Conservation (phyloP, 2,797 vertebrate genomes). For the Pristis pectinata region DNA sequence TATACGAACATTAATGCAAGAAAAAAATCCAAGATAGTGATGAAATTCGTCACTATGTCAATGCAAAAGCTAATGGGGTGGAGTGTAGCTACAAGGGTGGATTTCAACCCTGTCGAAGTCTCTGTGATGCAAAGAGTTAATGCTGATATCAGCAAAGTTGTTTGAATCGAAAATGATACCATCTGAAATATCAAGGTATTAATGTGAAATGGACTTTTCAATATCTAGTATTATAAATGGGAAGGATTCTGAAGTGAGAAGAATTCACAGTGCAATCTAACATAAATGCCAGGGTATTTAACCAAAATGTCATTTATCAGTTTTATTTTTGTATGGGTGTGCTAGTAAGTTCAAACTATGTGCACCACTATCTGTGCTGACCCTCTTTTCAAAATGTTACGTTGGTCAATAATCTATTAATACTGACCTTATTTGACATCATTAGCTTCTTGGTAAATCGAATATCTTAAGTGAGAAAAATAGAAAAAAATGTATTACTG, state of each 20-base stretch:
- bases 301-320: slow-evolving; percentile 21
- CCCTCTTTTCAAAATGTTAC: slow-evolving; percentile 34
- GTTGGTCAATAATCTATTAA: slow-evolving; percentile 38
- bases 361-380: background rate
- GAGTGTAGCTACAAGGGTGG: background rate
- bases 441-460: slow-evolving; percentile 34
- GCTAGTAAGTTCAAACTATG: background rate
- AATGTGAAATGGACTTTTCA: background rate
- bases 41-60: background rate
- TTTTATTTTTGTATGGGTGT: slow-evolving; percentile 9
- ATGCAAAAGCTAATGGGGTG: background rate
- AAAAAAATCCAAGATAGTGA: background rate
- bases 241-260: background rate
- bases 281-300: background rate
- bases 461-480: slow-evolving; percentile 35
- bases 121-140: background rate
- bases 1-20: background rate
- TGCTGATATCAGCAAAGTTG: background rate
- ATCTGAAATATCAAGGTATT: background rate
- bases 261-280: background rate
- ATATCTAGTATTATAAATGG: slow-evolving; percentile 27
- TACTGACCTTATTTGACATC: slow-evolving; percentile 38
- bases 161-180: background rate
- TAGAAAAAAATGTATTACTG: slow-evolving; percentile 32
- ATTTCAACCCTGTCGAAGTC: background rate